Base-by-base conservation (phyloP, 2,888 invertebrate species). In the Calliphora vomitoria region DNA sequence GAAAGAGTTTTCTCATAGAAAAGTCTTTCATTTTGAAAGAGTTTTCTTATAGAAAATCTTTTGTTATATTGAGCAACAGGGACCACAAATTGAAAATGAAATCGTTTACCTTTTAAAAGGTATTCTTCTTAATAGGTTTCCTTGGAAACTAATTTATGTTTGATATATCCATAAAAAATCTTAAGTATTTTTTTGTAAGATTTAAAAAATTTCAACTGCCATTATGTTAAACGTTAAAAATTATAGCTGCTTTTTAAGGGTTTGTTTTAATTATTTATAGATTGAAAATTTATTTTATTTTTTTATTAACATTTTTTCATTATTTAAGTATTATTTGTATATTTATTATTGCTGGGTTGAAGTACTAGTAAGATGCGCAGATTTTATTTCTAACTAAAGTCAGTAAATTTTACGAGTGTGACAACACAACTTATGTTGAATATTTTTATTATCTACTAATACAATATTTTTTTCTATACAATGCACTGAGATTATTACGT, bases 401-500 rank as follows among this genome's bases (percentile, higher is more conserved):
- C 6, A n/a, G n/a, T n/a, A 50, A 50, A 50, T 50, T 6, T n/a
- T 5, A 1, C n/a, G 4, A n/a, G 15, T 5, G 4, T 50, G 50
- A n/a, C 4, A 20, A 55, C 18, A 8, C 55, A 55, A 20, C 20
- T 25, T 72, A 72, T 80, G 84, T 85, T 84, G 62, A 79, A 79
- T 84, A 74, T 74, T 79, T 79, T 72, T 80, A 82, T 75, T 75
- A 66, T 60, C 35, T 58, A 64, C 64, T 18, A 38, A 58, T 58
- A 64, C 41, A 55, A 58, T 68, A 41, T 58, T 55, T 72, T 81
- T 79, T 44, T 60, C 18, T 44, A 69, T 38, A 44, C 71, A 76
- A 74, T 82, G 87, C 87, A 87, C 87, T 87, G 87, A 87, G 87
- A 87, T 87, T 87, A 85, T 85, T 66, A n/a, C 58, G 62, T 47